A percentile compares a stretch with the other conserved stretches of the same genome.
Evolutionary conservation across 2,797 vertebrate genomes (phyloP).

Genomic region (Silurus aristotelis): DNA sequence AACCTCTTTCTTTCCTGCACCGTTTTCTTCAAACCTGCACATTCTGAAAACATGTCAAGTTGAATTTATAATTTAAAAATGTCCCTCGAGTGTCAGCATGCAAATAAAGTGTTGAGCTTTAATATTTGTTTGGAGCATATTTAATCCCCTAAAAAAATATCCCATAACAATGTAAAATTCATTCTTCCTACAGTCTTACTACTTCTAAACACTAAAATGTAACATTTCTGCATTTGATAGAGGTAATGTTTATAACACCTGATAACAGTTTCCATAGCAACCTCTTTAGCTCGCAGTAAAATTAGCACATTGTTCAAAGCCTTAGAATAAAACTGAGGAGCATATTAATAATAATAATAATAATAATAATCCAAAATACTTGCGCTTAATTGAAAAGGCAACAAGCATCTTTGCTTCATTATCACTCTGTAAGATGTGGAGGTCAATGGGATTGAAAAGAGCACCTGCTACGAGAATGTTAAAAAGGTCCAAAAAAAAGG

Average conservation of each 20-base stretch:
- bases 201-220: background rate
- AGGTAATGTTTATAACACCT: background rate
- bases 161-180: background rate
- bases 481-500: constrained; percentile 22
- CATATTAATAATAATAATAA: background rate
- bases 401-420: background rate
- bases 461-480: background rate
- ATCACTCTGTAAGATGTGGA: constrained; percentile 4
- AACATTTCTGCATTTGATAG: background rate
- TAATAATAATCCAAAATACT: too few relatives aligned
- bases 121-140: background rate
- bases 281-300: constrained; percentile 10
- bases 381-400: constrained; percentile 13
- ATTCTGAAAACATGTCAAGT: background rate
- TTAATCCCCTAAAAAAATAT: background rate
- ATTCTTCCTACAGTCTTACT: background rate
- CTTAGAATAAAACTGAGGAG: constrained; percentile 13
- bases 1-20: too few relatives aligned
- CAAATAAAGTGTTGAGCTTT: background rate
- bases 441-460: constrained; percentile 6
- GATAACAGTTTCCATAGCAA: constrained; percentile 20
- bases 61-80: background rate
- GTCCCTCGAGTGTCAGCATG: background rate
- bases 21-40: background rate
- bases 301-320: constrained; percentile 18